Percentiles rank a stretch among this genome's conserved stretches.
Conservation (phyloP, 2,797 vertebrate genomes). For the Gallinago stenura region DNA sequence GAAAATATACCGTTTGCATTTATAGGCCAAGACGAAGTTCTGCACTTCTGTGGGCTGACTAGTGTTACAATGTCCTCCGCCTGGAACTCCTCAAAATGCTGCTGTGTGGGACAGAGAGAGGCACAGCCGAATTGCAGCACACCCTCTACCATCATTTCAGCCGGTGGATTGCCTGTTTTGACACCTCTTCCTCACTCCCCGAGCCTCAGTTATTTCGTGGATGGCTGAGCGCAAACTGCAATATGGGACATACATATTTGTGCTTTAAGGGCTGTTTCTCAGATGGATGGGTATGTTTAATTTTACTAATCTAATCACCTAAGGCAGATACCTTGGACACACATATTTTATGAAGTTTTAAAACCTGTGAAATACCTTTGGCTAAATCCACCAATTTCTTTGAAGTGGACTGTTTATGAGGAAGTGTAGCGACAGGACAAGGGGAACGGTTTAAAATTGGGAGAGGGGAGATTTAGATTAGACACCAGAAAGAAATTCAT, state of each 20-base stretch:
- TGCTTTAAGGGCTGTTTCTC: neutral
- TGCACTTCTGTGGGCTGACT: neutral
- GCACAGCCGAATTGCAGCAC: neutral
- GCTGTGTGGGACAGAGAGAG: neutral
- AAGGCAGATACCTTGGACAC: neutral
- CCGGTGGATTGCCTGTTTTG: neutral
- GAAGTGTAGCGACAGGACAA: too few species aligned
- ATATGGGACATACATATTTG: neutral
- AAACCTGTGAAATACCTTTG: neutral
- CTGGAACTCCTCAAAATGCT: neutral
- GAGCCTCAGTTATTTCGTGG: neutral
- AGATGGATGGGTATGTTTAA: neutral
- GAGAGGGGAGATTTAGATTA: too few species aligned
- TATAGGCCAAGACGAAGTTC: neutral
- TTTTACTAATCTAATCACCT: constrained; percentile 1
- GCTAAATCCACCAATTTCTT: neutral
- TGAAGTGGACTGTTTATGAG: neutral
- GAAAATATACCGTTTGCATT: neutral
- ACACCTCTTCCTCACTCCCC: neutral
- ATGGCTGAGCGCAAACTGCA: neutral
- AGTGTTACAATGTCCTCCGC: neutral
- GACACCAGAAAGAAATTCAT: too few species aligned
- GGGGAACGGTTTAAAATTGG: too few species aligned
- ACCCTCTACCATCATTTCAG: neutral
- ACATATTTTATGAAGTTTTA: neutral